A percentile compares a stretch with the other conserved stretches of the same genome.
These are phyloP conservation scores for Cercopithecus petaurista DNA, from an alignment of 2,797 vertebrate species.

Conservation along the genomic window DNA sequence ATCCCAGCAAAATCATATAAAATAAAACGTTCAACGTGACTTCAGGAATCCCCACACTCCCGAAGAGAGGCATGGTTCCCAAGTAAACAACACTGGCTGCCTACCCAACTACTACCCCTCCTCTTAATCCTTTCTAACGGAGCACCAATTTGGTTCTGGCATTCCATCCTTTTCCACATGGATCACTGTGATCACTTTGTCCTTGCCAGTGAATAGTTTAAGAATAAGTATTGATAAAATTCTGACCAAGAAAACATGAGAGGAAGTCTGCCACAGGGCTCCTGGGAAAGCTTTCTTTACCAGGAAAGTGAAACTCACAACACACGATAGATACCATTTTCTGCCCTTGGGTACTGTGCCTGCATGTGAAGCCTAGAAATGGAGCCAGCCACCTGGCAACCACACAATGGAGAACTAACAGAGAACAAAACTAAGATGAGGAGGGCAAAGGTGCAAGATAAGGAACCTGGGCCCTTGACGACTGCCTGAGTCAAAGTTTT, in stretches of 20 bases:
- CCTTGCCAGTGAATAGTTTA: background rate
- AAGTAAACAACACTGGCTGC: background rate
- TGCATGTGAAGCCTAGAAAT: background rate
- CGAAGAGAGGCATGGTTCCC: background rate
- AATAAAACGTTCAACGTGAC: background rate
- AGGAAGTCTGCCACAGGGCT: background rate
- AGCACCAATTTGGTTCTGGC: too few relatives aligned
- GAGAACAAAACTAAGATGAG: background rate
- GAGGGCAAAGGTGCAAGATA: background rate
- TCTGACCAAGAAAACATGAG: background rate
- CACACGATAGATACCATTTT: background rate
- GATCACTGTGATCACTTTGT: fast-evolving
- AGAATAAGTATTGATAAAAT: background rate
- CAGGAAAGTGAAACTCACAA: background rate
- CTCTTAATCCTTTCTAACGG: background rate
- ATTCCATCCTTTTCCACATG: background rate
- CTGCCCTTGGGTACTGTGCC: background rate
- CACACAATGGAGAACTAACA: background rate
- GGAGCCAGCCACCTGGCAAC: background rate
- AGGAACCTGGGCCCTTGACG: background rate
- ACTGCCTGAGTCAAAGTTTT: background rate
- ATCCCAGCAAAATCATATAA: background rate
- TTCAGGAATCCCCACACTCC: background rate
- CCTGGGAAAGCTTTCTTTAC: background rate
- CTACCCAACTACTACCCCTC: too few relatives aligned